phyloP scores from a whole-genome alignment of 2,113 vertebrate genomes.

The Psephotus haematonotus region DNA sequence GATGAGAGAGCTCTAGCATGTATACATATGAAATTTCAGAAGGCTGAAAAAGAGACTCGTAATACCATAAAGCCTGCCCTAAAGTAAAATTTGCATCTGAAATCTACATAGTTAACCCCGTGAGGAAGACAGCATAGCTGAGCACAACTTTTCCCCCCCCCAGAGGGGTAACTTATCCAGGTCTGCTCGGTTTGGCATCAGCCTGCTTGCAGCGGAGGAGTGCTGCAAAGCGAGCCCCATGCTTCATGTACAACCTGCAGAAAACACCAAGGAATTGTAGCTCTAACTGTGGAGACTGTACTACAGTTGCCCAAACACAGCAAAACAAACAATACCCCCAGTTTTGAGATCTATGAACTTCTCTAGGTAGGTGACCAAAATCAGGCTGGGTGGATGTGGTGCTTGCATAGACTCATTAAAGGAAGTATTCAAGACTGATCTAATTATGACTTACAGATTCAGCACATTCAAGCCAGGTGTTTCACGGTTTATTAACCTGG shows the following conservation, averaged over 20 bases:
- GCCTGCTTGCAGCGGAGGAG: not conserved
- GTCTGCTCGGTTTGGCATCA: not conserved
- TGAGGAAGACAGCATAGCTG: constrained; percentile 7
- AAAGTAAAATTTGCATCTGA: constrained; percentile 54
- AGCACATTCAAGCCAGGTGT: not conserved
- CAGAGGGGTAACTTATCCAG: constrained; percentile 1
- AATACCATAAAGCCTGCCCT: constrained; percentile 52
- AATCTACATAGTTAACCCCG: constrained; percentile 39
- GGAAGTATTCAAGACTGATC: constrained; percentile 54
- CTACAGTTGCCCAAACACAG: not conserved
- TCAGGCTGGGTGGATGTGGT: not conserved
- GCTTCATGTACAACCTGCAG: not conserved
- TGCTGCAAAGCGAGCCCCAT: not conserved
- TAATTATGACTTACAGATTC: constrained; percentile 51
- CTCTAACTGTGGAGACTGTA: not conserved
- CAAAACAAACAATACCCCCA: not conserved
- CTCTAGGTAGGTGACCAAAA: not conserved
- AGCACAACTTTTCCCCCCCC: not conserved
- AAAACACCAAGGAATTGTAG: not conserved
- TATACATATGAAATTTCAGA: constrained; percentile 52
- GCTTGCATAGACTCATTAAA: constrained; percentile 32
- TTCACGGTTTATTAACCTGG: not conserved
- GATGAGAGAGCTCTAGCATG: constrained; percentile 37
- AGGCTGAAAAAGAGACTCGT: constrained; percentile 38
- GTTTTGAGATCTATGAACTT: not conserved